Evolutionary conservation across 2,888 invertebrate genomes (phyloP).

Genomic region (Yponomeuta evonymella): DNA sequence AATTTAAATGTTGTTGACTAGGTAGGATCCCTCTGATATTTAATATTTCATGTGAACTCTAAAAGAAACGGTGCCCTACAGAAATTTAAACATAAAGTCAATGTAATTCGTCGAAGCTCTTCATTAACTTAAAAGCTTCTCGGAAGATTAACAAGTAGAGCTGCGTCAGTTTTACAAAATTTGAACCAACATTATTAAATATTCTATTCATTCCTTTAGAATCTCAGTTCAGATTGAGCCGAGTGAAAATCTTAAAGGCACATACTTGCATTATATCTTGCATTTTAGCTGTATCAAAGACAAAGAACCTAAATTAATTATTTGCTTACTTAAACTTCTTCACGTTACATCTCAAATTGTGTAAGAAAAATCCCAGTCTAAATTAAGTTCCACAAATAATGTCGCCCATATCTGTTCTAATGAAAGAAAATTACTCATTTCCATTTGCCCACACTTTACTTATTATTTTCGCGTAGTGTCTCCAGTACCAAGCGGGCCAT

Average conservation of each 20-base stretch:
- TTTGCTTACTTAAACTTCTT: not conserved
- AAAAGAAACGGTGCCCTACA: conserved; percentile 32
- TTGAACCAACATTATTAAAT: conserved; percentile 71
- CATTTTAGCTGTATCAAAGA: not conserved
- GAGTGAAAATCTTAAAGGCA: not conserved
- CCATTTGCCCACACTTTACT: not conserved
- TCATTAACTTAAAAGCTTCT: conserved; percentile 75
- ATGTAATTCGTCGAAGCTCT: conserved; percentile 66
- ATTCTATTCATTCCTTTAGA: conserved; percentile 71
- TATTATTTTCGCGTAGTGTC: not conserved
- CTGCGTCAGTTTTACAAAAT: conserved; percentile 70
- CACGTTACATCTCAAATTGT: not conserved
- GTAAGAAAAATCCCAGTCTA: too few relatives aligned
- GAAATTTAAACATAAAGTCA: conserved; percentile 46
- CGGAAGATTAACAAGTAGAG: conserved; percentile 69
- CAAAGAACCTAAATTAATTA: not conserved
- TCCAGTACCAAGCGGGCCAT: not conserved
- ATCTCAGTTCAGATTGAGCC: conserved; percentile 25
- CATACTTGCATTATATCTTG: not conserved
- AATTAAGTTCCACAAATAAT: too few relatives aligned
- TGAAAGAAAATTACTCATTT: too few relatives aligned
- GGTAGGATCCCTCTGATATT: not conserved
- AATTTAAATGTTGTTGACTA: not conserved
- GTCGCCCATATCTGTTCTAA: too few relatives aligned
- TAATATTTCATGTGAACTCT: not conserved